phyloP scores from a whole-genome alignment of 2,797 vertebrate genomes.

The Pantherophis alleghaniensis region DNA sequence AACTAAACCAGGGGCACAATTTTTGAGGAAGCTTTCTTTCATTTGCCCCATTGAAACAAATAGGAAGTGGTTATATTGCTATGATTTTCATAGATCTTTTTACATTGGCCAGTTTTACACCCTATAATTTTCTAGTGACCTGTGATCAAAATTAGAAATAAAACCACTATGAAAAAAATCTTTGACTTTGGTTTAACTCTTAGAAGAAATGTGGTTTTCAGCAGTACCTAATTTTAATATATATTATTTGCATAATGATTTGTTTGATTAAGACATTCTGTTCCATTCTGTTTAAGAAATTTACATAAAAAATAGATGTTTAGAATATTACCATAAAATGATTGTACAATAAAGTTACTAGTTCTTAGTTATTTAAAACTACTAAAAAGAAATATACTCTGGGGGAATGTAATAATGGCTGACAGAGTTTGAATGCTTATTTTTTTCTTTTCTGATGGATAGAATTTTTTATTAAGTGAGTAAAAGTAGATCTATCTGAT shows the following conservation, averaged over 20 bases:
- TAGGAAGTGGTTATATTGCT: background rate
- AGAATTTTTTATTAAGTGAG: background rate
- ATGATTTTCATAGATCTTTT: background rate
- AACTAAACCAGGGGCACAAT: constrained; percentile 3
- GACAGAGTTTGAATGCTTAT: background rate
- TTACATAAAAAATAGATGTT: background rate
- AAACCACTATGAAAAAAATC: background rate
- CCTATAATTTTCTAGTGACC: background rate
- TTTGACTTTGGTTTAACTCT: background rate
- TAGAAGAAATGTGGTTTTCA: background rate
- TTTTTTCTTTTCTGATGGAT: background rate
- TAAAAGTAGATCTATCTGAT: background rate
- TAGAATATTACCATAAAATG: background rate
- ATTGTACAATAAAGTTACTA: background rate
- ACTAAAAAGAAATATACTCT: background rate
- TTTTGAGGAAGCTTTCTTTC: background rate
- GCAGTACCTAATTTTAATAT: background rate
- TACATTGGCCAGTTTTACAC: background rate
- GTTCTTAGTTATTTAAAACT: background rate
- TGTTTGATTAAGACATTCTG: background rate
- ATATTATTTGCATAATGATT: background rate
- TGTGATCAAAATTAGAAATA: background rate
- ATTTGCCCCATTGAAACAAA: background rate
- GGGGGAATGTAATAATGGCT: background rate
- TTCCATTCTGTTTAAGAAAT: background rate